Percentiles rank a stretch among this genome's conserved stretches.
phyloP scores from a whole-genome alignment of 2,797 vertebrate genomes.

The Hyperoplus lanceolatus region DNA sequence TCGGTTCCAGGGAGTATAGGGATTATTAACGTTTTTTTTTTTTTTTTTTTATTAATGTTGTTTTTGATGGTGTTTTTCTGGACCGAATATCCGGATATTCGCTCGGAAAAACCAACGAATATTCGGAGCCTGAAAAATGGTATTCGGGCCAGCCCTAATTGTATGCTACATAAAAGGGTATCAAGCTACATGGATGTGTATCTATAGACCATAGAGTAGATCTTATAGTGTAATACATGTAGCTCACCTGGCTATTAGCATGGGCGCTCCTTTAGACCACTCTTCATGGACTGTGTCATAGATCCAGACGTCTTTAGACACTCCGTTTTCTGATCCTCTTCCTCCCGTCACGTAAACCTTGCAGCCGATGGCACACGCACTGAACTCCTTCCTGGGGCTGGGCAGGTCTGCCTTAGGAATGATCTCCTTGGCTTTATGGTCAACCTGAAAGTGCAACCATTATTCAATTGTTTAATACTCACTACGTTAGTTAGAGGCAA shows the following conservation, averaged over 20 bases:
- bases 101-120: too few relatives aligned
- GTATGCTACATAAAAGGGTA: not conserved
- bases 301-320: slow-evolving; percentile 96
- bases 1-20: too few relatives aligned
- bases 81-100: too few relatives aligned
- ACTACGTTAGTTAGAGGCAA: too few relatives aligned
- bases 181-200: not conserved
- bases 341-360: slow-evolving; percentile 96
- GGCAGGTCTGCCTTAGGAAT: slow-evolving; percentile 95
- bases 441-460: slow-evolving; percentile 77
- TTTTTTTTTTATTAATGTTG: too few relatives aligned
- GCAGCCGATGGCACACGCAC: slow-evolving; percentile 94
- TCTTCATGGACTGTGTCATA: slow-evolving; percentile 94
- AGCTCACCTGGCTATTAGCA: slow-evolving; percentile 90
- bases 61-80: too few relatives aligned
- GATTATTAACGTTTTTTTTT: too few relatives aligned
- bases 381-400: slow-evolving; percentile 95
- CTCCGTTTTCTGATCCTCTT: slow-evolving; percentile 93
- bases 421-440: slow-evolving; percentile 95
- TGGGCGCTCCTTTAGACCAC: slow-evolving; percentile 95
- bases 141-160: too few relatives aligned
- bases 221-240: not conserved
- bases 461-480: too few relatives aligned
- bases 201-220: too few relatives aligned
- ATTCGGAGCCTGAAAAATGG: too few relatives aligned